Evolutionary conservation across 2,888 invertebrate genomes (phyloP).

Genomic region (Ormyrus pomaceus): DNA sequence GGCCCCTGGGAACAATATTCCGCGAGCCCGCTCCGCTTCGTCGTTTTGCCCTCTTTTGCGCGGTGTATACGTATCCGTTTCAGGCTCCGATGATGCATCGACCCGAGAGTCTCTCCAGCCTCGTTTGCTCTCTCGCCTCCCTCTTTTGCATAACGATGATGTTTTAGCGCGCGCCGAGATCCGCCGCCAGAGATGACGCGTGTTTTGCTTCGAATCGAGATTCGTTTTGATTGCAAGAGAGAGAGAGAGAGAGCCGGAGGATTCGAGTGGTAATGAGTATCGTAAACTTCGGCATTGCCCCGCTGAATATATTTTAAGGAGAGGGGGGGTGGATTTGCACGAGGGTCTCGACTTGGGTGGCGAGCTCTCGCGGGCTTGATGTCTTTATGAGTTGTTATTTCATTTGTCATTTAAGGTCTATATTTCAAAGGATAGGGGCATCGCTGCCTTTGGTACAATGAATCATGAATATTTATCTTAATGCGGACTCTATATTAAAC

Average conservation of each 20-base stretch:
- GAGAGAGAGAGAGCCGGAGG: not conserved
- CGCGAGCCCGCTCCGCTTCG: slow-evolving; percentile 30
- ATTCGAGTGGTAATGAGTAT: slow-evolving; percentile 34
- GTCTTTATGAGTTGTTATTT: slow-evolving; percentile 6
- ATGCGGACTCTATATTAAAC: too few relatives aligned
- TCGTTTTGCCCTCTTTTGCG: slow-evolving; percentile 51
- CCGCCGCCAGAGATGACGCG: too few relatives aligned
- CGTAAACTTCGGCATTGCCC: slow-evolving; percentile 14
- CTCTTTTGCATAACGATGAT: slow-evolving; percentile 45
- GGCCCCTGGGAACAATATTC: slow-evolving; percentile 57
- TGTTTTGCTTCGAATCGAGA: not conserved
- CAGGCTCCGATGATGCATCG: slow-evolving; percentile 47
- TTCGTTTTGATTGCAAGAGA: not conserved
- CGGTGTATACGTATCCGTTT: slow-evolving; percentile 46
- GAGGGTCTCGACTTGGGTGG: slow-evolving; percentile 24
- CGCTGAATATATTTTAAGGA: slow-evolving; percentile 4
- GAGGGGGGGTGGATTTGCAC: not conserved
- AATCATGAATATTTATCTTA: too few relatives aligned
- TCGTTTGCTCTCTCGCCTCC: slow-evolving; percentile 28
- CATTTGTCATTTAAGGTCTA: too few relatives aligned
- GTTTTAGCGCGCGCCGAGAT: slow-evolving; percentile 4
- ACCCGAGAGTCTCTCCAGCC: not conserved
- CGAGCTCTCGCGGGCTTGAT: not conserved
- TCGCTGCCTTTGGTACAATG: too few relatives aligned
- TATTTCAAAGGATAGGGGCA: too few relatives aligned